These are phyloP conservation scores for Globicephala melas DNA, from an alignment of 2,113 vertebrate species.

Conservation along the genomic window DNA sequence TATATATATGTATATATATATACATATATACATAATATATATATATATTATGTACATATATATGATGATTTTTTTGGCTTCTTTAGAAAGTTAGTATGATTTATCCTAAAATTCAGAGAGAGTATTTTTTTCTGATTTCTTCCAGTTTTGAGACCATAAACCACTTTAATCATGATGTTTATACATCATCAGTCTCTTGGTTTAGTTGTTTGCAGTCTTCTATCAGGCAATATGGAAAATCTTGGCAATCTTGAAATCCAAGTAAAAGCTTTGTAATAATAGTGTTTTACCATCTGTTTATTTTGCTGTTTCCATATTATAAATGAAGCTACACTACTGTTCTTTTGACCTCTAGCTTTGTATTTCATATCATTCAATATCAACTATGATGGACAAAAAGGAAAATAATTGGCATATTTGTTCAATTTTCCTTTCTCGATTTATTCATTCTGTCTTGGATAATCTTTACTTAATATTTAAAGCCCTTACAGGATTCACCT, in stretches of 20 bases:
- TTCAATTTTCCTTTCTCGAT: background rate
- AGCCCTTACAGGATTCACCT: background rate
- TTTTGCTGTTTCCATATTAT: constrained; percentile 79
- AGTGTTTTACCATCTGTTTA: constrained; percentile 70
- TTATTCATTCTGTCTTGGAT: background rate
- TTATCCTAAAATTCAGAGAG: background rate
- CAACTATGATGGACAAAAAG: constrained; percentile 7
- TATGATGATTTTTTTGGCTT: background rate
- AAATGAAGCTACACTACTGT: constrained; percentile 57
- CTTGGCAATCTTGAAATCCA: constrained; percentile 73
- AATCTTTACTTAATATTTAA: constrained; percentile 19
- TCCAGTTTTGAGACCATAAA: constrained; percentile 51
- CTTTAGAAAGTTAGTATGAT: background rate
- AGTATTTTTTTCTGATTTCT: constrained; percentile 64
- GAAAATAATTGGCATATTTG: constrained; percentile 40
- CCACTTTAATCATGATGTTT: constrained; percentile 73
- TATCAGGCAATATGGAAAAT: constrained; percentile 67
- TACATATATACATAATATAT: no score
- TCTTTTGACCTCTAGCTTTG: background rate
- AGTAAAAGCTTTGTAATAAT: constrained; percentile 64
- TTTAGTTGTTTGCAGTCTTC: constrained; percentile 54
- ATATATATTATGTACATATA: background rate
- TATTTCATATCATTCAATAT: constrained; percentile 25
- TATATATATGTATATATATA: background rate
- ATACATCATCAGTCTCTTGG: constrained; percentile 71